Evolutionary conservation across 2,113 vertebrate species (phyloP).

Genomic region (Pipra filicauda): DNA sequence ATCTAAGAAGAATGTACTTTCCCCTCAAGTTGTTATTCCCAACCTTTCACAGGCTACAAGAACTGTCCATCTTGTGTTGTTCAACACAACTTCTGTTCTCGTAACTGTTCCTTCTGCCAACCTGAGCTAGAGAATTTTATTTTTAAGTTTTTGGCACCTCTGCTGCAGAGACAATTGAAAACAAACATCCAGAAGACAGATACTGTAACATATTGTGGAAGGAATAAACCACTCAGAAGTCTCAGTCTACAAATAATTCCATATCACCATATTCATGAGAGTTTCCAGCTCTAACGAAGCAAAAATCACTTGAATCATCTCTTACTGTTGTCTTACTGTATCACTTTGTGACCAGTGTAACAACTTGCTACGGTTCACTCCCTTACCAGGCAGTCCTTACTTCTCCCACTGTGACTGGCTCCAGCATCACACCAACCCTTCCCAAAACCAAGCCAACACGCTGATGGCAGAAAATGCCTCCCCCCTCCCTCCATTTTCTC

Average conservation of each 20-base stretch:
- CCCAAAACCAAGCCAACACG: background rate
- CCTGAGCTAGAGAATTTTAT: background rate
- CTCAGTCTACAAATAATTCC: background rate
- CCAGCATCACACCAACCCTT: background rate
- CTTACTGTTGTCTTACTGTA: background rate
- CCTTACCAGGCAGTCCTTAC: background rate
- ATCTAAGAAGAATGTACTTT: background rate
- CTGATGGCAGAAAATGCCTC: background rate
- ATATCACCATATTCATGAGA: background rate
- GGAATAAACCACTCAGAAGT: background rate
- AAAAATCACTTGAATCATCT: background rate
- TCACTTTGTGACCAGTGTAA: background rate
- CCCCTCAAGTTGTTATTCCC: background rate
- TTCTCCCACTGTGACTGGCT: background rate
- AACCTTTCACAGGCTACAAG: background rate
- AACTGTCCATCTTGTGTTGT: background rate
- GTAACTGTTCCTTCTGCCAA: background rate
- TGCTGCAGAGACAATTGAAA: background rate
- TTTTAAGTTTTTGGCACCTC: background rate
- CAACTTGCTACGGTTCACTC: background rate
- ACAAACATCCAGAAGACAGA: background rate
- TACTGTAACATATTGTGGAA: background rate
- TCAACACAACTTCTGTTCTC: background rate
- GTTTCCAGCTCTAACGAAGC: background rate
- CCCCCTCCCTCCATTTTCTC: fast-evolving